A percentile compares a stretch with the other conserved stretches of the same genome.
Conservation (phyloP, 2,888 invertebrate species). For the Eupithecia insigniata region DNA sequence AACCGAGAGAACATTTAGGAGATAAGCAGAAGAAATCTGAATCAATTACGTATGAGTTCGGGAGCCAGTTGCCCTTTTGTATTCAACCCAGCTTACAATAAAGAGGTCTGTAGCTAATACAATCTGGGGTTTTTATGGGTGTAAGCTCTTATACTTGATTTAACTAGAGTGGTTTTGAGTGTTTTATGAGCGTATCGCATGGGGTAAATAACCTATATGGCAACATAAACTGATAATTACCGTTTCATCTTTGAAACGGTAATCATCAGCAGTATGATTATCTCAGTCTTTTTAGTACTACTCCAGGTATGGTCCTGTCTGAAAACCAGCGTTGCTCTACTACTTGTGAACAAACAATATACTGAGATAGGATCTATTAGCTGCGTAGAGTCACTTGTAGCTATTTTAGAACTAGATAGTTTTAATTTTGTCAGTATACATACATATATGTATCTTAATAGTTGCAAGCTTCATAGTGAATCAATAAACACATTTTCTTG, state of each 20-base stretch:
- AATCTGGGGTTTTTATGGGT: constrained; percentile 7
- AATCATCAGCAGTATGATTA: not conserved
- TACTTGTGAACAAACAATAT: too few relatives aligned
- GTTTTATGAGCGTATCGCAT: constrained; percentile 2
- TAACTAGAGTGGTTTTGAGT: constrained; percentile 9
- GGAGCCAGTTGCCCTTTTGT: constrained; percentile 11
- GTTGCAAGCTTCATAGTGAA: too few relatives aligned
- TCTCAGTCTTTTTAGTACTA: not conserved
- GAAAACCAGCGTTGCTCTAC: too few relatives aligned
- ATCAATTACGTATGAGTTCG: constrained; percentile 42
- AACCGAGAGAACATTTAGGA: constrained; percentile 52
- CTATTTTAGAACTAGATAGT: too few relatives aligned
- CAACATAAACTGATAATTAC: too few relatives aligned
- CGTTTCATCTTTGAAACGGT: not conserved
- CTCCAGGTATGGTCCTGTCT: too few relatives aligned
- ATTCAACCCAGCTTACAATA: constrained; percentile 10
- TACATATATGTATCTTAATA: too few relatives aligned
- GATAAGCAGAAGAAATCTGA: constrained; percentile 53
- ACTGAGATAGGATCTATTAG: too few relatives aligned
- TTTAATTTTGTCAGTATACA: too few relatives aligned
- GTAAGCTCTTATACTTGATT: constrained; percentile 6
- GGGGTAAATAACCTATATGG: not conserved
- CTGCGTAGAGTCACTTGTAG: too few relatives aligned
- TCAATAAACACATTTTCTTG: too few relatives aligned
- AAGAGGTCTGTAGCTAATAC: constrained; percentile 11